These are phyloP conservation scores for Cephus runcator DNA, from an alignment of 2,888 invertebrate genomes.

Conservation along the genomic window DNA sequence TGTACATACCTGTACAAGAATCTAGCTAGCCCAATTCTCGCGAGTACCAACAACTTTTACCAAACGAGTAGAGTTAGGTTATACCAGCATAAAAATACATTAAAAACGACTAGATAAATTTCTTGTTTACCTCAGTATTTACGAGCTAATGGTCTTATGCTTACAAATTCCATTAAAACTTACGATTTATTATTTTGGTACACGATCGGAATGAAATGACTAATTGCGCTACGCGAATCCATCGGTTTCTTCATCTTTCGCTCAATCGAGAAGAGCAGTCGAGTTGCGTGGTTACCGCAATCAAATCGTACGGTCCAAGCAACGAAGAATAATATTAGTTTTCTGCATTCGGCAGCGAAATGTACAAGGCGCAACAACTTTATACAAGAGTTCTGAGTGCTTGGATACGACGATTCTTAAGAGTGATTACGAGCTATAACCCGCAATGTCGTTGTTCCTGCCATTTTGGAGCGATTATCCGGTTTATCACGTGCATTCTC, in stretches of 20 bases:
- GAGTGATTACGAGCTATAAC: not conserved
- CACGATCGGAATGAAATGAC: constrained; percentile 40
- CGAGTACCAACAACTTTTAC: constrained; percentile 7
- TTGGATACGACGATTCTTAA: constrained; percentile 27
- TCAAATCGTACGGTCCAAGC: constrained; percentile 33
- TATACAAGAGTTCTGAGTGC: constrained; percentile 42
- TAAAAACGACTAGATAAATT: constrained; percentile 30
- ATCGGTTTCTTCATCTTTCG: not conserved
- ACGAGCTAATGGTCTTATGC: constrained; percentile 36
- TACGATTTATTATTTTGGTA: constrained; percentile 37
- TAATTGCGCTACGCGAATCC: not conserved
- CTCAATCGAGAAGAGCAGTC: not conserved
- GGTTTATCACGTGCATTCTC: not conserved
- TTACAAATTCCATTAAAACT: constrained; percentile 37
- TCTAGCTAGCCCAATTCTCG: constrained; percentile 7
- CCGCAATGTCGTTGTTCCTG: not conserved
- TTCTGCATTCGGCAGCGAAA: constrained; percentile 44
- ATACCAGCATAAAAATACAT: constrained; percentile 35
- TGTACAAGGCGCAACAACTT: constrained; percentile 54
- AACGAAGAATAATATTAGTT: constrained; percentile 32
- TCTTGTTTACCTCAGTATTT: constrained; percentile 10
- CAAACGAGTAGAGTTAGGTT: constrained; percentile 25
- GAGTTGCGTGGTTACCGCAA: not conserved
- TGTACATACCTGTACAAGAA: not conserved
- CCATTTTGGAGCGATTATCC: not conserved